Conservation (phyloP, 2,113 vertebrate genomes). For the Paralichthys olivaceus region DNA sequence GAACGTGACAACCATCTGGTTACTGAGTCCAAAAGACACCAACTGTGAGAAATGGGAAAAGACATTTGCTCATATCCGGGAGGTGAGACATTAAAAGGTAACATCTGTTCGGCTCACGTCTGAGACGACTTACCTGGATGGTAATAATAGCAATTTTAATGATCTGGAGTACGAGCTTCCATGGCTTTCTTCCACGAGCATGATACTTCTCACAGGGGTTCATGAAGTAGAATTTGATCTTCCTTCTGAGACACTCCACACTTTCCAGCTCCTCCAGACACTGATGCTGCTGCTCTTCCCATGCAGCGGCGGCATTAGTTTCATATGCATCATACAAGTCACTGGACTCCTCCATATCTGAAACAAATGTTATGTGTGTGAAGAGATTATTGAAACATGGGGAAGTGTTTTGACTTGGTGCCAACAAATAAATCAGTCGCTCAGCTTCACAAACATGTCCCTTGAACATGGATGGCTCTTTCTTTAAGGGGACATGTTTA, state of each 20-base stretch:
- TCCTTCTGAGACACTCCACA: constrained; percentile 87
- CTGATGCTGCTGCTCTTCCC: constrained; percentile 38
- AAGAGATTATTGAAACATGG: too few species aligned
- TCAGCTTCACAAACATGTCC: background rate
- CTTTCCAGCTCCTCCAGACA: constrained; percentile 66
- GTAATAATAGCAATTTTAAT: constrained; percentile 93
- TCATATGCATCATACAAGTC: constrained; percentile 46
- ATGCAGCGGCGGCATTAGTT: constrained; percentile 1
- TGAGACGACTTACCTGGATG: constrained; percentile 83
- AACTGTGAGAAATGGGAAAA: constrained; percentile 78
- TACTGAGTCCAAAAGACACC: constrained; percentile 92
- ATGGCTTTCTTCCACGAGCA: constrained; percentile 91
- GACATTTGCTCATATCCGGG: background rate
- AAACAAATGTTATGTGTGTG: background rate
- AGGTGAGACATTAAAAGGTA: background rate
- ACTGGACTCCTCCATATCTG: constrained; percentile 73
- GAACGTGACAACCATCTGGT: constrained; percentile 95
- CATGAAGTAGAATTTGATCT: constrained; percentile 95
- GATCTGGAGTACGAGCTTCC: constrained; percentile 92
- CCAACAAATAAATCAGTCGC: background rate
- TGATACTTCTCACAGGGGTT: constrained; percentile 95
- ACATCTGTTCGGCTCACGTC: background rate
- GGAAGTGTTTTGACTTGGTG: too few species aligned
- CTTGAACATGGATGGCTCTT: background rate
- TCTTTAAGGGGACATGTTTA: background rate